These are phyloP conservation scores for Tiphia femorata DNA, from an alignment of 2,888 invertebrate genomes.

Conservation along the genomic window DNA sequence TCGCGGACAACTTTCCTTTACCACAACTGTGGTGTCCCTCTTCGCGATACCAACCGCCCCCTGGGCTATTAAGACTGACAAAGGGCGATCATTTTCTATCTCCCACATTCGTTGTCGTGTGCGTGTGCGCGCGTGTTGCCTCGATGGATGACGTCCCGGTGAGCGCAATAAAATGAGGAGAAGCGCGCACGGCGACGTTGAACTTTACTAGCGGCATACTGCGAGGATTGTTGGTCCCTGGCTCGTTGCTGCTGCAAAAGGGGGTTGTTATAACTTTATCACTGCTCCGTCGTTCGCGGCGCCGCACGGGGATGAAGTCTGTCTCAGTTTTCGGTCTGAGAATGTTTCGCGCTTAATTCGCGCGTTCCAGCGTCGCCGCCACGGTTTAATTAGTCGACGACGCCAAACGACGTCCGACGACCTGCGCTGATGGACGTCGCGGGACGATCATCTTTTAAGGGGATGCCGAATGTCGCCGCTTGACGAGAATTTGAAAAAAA, in stretches of 20 bases:
- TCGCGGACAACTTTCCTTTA: too few species aligned
- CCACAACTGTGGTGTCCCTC: too few species aligned
- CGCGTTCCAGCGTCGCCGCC: background rate
- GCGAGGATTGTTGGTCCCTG: constrained; percentile 33
- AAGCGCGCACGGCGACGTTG: constrained; percentile 31
- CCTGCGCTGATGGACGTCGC: background rate
- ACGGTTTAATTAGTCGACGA: constrained; percentile 15
- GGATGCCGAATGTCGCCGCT: too few species aligned
- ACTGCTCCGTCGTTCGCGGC: constrained; percentile 14
- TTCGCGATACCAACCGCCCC: background rate
- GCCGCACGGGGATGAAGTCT: constrained; percentile 10
- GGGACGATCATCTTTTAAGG: background rate
- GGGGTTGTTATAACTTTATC: constrained; percentile 46
- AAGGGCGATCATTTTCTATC: constrained; percentile 23
- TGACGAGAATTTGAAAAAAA: too few species aligned
- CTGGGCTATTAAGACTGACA: constrained; percentile 6
- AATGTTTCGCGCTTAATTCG: constrained; percentile 13
- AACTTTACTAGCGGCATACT: constrained; percentile 43
- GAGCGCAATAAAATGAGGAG: constrained; percentile 41
- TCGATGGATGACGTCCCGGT: constrained; percentile 13
- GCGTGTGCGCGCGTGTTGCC: too few species aligned
- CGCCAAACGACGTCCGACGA: constrained; percentile 1
- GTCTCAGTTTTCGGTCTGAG: constrained; percentile 10
- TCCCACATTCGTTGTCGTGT: constrained; percentile 2
- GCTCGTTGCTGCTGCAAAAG: constrained; percentile 30